phyloP scores from a whole-genome alignment of 1,140 invertebrate genomes.

The Portunus trituberculatus region DNA sequence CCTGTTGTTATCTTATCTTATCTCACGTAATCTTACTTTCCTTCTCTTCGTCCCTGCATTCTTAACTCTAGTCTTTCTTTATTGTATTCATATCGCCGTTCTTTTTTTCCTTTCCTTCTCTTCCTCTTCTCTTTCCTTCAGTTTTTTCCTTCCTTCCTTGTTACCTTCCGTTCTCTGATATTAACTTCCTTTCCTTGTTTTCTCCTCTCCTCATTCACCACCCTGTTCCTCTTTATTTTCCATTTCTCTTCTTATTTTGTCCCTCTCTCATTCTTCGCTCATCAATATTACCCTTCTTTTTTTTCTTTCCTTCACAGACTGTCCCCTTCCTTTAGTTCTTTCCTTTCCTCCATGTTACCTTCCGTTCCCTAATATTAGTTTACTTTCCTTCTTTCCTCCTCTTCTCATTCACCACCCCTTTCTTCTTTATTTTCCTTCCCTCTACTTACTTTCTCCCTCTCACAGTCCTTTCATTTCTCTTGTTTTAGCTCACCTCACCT shows the following conservation, averaged over 20 bases:
- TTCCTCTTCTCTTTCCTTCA: neutral
- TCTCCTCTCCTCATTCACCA: neutral
- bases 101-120: neutral
- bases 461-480: neutral
- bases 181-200: neutral
- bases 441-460: neutral
- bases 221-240: neutral
- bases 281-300: neutral
- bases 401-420: neutral
- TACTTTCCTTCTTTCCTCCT: neutral
- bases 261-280: neutral
- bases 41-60: neutral
- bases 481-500: neutral
- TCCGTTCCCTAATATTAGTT: too few relatives aligned
- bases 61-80: neutral
- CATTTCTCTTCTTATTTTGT: neutral
- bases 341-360: neutral
- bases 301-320: neutral
- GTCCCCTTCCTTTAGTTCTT: too few relatives aligned
- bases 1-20: too few relatives aligned
- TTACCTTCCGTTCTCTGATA: neutral
- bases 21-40: neutral
- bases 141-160: neutral
- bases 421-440: neutral
- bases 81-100: neutral